Conservation (phyloP, 2,888 invertebrate species). For the Octonoba sinensis region DNA sequence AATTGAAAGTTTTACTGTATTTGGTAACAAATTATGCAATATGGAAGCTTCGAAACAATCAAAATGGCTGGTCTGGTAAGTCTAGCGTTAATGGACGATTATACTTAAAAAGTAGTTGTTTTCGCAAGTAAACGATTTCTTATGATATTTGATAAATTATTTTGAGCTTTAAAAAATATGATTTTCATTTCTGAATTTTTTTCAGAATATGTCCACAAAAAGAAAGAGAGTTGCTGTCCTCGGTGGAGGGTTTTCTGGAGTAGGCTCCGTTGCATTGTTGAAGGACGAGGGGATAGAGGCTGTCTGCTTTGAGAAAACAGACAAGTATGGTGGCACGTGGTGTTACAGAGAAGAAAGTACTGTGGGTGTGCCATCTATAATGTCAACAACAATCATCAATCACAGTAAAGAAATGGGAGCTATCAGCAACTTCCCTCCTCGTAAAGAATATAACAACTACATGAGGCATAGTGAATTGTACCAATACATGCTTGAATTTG, state of each 20-base stretch:
- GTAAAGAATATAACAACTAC: constrained; percentile 71
- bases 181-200: too few relatives aligned
- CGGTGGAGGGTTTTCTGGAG: constrained; percentile 72
- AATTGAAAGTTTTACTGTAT: too few relatives aligned
- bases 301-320: constrained; percentile 70
- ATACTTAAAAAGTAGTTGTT: too few relatives aligned
- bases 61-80: too few relatives aligned
- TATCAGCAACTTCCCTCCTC: constrained; percentile 72
- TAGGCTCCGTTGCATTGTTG: constrained; percentile 70
- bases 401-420: constrained; percentile 71
- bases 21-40: too few relatives aligned
- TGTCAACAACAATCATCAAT: constrained; percentile 71
- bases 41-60: too few relatives aligned
- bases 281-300: constrained; percentile 70
- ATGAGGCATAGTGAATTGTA: constrained; percentile 71
- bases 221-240: constrained; percentile 67
- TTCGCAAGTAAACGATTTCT: too few relatives aligned
- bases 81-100: too few relatives aligned
- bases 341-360: constrained; percentile 65
- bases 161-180: too few relatives aligned
- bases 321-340: constrained; percentile 71
- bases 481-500: constrained; percentile 68
- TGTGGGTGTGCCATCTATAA: constrained; percentile 68
- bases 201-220: neutral
- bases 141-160: too few relatives aligned